phyloP scores from a whole-genome alignment of 2,888 invertebrate species.

The Amorpha juglandis region DNA sequence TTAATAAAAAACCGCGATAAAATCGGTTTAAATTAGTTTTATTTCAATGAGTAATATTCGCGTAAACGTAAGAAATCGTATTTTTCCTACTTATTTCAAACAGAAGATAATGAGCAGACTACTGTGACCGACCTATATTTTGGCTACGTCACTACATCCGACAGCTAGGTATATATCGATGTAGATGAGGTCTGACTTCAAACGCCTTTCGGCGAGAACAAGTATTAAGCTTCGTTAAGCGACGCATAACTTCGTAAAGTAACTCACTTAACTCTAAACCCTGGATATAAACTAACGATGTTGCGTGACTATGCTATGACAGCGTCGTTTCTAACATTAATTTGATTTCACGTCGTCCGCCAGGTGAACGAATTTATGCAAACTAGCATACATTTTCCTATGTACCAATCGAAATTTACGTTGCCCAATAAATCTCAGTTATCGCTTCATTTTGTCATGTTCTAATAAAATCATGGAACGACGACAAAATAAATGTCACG shows the following conservation, averaged over 20 bases:
- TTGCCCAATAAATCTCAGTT: slow-evolving; percentile 1
- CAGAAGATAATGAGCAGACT: neutral
- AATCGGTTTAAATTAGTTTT: no score
- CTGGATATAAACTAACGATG: neutral
- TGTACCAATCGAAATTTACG: slow-evolving; percentile 6
- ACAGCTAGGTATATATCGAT: no score
- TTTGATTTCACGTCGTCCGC: neutral
- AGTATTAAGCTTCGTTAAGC: neutral
- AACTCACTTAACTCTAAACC: neutral
- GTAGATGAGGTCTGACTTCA: neutral
- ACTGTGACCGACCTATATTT: no score
- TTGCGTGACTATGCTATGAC: neutral
- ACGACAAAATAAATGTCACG: neutral
- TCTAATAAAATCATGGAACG: neutral
- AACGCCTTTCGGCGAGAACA: neutral
- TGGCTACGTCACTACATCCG: neutral
- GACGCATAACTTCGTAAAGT: neutral
- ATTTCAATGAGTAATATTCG: no score
- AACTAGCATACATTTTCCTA: slow-evolving; percentile 7
- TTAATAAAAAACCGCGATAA: no score
- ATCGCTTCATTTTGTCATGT: slow-evolving; percentile 8
- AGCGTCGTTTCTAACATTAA: neutral
- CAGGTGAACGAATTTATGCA: slow-evolving; percentile 10
- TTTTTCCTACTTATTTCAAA: neutral
- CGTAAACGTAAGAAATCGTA: no score